Evolutionary conservation across 2,888 invertebrate genomes (phyloP).

Genomic region (Drosophila limbata): DNA sequence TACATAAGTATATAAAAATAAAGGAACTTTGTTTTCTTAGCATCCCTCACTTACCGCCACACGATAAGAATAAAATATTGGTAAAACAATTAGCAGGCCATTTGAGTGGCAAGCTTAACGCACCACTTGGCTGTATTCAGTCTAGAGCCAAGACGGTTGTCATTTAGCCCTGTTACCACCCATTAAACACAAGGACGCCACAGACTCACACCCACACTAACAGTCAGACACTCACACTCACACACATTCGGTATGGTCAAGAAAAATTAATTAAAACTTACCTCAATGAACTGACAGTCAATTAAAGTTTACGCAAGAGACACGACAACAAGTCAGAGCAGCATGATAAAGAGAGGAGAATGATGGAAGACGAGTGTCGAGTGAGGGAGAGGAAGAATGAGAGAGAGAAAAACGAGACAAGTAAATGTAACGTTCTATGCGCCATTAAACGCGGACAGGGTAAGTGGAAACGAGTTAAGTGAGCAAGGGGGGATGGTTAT

Average conservation of each 20-base stretch:
- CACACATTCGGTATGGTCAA: constrained; percentile 40
- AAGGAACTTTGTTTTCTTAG: neutral
- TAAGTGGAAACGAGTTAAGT: neutral
- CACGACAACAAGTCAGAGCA: constrained; percentile 52
- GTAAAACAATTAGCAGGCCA: constrained; percentile 53
- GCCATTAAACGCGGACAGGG: constrained; percentile 64
- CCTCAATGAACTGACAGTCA: constrained; percentile 76
- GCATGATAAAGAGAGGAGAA: constrained; percentile 7
- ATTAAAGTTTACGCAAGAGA: constrained; percentile 74
- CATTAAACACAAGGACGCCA: constrained; percentile 36
- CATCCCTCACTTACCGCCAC: neutral
- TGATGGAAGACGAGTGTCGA: neutral
- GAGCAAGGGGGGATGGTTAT: neutral
- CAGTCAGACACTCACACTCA: neutral
- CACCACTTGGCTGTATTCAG: constrained; percentile 39
- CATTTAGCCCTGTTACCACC: constrained; percentile 21
- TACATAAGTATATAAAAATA: neutral
- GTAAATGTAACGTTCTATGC: constrained; percentile 66
- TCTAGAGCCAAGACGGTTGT: neutral
- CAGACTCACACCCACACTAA: constrained; percentile 9
- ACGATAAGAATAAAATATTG: constrained; percentile 23
- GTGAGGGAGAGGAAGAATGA: neutral
- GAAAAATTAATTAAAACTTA: constrained; percentile 79
- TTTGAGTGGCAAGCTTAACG: constrained; percentile 50
- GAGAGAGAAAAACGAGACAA: constrained; percentile 25